A percentile compares a stretch with the other conserved stretches of the same genome.
Conservation (phyloP, 2,797 vertebrate genomes). For the Sparus aurata region DNA sequence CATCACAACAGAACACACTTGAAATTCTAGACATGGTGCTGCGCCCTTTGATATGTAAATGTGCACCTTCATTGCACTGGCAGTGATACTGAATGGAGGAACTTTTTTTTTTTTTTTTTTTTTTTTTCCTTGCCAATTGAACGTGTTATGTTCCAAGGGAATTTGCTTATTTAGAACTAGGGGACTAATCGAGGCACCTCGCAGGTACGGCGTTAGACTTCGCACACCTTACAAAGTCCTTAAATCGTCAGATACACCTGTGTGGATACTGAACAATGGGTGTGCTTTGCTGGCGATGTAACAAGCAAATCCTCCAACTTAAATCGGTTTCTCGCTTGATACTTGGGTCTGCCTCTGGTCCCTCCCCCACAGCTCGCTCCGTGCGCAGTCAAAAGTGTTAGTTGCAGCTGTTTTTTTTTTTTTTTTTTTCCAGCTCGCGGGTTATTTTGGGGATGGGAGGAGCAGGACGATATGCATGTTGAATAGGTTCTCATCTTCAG, state of each 20-base stretch:
- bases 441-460: slow-evolving; percentile 74
- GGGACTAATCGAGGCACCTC: slow-evolving; percentile 73
- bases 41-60: slow-evolving; percentile 89
- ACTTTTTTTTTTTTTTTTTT: slow-evolving; percentile 60
- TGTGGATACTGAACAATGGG: slow-evolving; percentile 36
- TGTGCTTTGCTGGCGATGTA: slow-evolving; percentile 19
- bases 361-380: slow-evolving; percentile 30
- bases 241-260: slow-evolving; percentile 18
- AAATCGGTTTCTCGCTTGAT: too few species aligned
- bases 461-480: slow-evolving; percentile 76
- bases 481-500: slow-evolving; percentile 66
- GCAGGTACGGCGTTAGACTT: slow-evolving; percentile 51
- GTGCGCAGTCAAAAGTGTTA: slow-evolving; percentile 32
- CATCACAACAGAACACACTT: slow-evolving; percentile 85
- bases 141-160: slow-evolving; percentile 70
- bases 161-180: slow-evolving; percentile 71
- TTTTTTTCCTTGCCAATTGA: slow-evolving; percentile 51
- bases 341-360: slow-evolving; percentile 28
- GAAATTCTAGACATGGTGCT: slow-evolving; percentile 82
- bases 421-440: slow-evolving; percentile 6
- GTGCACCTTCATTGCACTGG: slow-evolving; percentile 86
- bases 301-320: neutral
- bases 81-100: slow-evolving; percentile 80
- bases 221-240: slow-evolving; percentile 22
- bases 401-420: slow-evolving; percentile 40